Evolutionary conservation across 1,140 invertebrate species (phyloP).

Genomic region (Drosophila takahashii): DNA sequence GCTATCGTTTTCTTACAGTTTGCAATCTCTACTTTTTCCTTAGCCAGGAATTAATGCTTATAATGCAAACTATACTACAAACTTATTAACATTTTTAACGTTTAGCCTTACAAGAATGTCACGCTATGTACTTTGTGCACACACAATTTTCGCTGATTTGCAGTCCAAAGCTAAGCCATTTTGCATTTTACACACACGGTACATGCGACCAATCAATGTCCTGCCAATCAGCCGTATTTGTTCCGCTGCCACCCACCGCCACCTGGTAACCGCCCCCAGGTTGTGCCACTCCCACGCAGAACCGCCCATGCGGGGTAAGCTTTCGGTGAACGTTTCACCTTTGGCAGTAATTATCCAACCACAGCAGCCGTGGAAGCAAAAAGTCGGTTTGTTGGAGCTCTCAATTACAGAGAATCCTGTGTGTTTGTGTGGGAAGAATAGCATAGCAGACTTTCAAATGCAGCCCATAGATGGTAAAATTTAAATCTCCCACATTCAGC

Average conservation of each 20-base stretch:
- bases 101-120: not conserved
- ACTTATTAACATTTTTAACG: too few relatives aligned
- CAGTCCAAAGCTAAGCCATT: conserved; percentile 6
- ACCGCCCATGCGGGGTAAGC: conserved; percentile 1
- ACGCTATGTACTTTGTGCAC: not conserved
- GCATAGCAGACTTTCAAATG: conserved; percentile 36
- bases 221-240: conserved; percentile 56
- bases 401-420: conserved; percentile 49
- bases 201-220: conserved; percentile 30
- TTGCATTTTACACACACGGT: conserved; percentile 20
- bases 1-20: too few relatives aligned
- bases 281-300: not conserved
- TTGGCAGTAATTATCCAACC: conserved; percentile 58
- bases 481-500: conserved; percentile 10
- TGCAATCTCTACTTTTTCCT: too few relatives aligned
- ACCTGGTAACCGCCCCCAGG: not conserved
- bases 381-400: conserved; percentile 25
- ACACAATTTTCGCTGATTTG: not conserved
- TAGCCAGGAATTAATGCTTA: too few relatives aligned
- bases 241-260: conserved; percentile 20
- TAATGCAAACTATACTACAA: too few relatives aligned
- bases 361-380: conserved; percentile 7
- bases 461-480: not conserved
- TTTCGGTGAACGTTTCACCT: conserved; percentile 39
- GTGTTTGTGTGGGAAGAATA: conserved; percentile 18